These are phyloP conservation scores for Hymenopus coronatus DNA, from an alignment of 2,888 invertebrate genomes.

Conservation along the genomic window DNA sequence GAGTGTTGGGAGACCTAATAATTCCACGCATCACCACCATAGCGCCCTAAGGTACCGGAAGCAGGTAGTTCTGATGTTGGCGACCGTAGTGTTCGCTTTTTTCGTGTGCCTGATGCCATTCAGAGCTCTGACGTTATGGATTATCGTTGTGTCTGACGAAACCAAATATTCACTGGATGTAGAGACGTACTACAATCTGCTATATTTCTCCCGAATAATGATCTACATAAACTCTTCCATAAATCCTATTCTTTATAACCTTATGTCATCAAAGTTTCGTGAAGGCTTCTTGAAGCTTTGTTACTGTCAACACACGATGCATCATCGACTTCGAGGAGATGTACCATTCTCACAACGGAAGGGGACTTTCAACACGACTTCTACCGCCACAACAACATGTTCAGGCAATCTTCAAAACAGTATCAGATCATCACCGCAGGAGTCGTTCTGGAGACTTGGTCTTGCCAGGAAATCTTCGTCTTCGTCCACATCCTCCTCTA, in stretches of 20 bases:
- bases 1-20: neutral
- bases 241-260: conserved; percentile 87
- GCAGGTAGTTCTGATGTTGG: conserved; percentile 79
- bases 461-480: neutral
- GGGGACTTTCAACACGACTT: conserved; percentile 65
- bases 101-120: conserved; percentile 88
- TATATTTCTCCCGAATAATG: conserved; percentile 85
- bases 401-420: conserved; percentile 51
- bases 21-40: neutral
- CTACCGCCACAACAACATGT: conserved; percentile 54
- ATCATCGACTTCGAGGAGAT: conserved; percentile 40
- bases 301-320: conserved; percentile 42
- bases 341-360: conserved; percentile 55
- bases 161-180: conserved; percentile 62
- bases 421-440: conserved; percentile 46
- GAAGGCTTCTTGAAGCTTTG: conserved; percentile 72
- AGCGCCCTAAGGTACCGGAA: conserved; percentile 48
- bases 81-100: conserved; percentile 85
- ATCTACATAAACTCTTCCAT: conserved; percentile 86
- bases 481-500: neutral
- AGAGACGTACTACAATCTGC: conserved; percentile 76
- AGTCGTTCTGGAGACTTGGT: conserved; percentile 56
- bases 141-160: conserved; percentile 72
- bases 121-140: conserved; percentile 82
- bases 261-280: conserved; percentile 89